These are phyloP conservation scores for Machimus atricapillus DNA, from an alignment of 2,888 invertebrate species.

Conservation along the genomic window DNA sequence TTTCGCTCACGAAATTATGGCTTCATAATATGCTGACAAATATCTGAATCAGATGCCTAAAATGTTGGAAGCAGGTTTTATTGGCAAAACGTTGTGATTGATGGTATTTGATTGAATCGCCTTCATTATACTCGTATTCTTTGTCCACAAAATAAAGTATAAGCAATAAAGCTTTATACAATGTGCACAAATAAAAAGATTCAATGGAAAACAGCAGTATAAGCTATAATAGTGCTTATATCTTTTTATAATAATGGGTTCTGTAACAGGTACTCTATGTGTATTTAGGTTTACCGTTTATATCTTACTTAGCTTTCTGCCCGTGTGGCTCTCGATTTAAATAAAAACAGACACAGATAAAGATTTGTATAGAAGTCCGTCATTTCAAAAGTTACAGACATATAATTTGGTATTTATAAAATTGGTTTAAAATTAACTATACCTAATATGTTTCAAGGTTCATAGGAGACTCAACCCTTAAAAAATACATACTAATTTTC, in stretches of 20 bases:
- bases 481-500: too few relatives aligned
- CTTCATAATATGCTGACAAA: background rate
- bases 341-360: too few relatives aligned
- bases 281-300: too few relatives aligned
- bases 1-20: background rate
- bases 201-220: background rate
- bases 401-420: too few relatives aligned
- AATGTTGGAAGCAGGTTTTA: background rate
- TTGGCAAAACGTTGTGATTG: background rate
- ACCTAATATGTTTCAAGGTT: too few relatives aligned
- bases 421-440: too few relatives aligned
- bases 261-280: background rate
- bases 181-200: background rate
- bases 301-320: too few relatives aligned
- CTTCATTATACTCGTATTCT: background rate
- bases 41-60: background rate
- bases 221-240: too few relatives aligned
- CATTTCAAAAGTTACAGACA: too few relatives aligned
- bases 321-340: too few relatives aligned
- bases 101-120: background rate
- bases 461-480: too few relatives aligned
- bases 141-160: background rate
- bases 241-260: background rate
- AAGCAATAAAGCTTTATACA: background rate
- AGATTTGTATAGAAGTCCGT: too few relatives aligned